Percentiles rank a stretch among this genome's conserved stretches.
Evolutionary conservation across 2,113 vertebrate genomes (phyloP).

Genomic region (Rissa tridactyla): DNA sequence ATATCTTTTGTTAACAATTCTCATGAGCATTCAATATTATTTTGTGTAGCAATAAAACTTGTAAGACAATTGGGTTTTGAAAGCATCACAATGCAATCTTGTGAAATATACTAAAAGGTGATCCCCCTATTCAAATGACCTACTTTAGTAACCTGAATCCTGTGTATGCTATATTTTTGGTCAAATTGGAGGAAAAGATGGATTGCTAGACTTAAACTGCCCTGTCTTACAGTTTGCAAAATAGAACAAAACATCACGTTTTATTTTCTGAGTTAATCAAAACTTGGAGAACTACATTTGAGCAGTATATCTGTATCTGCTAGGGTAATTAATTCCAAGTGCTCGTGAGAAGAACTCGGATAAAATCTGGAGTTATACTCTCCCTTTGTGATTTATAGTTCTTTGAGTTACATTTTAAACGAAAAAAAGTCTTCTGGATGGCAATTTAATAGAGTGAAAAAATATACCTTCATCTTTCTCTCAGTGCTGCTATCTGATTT

Average conservation of each 20-base stretch:
- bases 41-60: background rate
- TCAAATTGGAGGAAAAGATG: background rate
- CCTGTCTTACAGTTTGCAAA: background rate
- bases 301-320: background rate
- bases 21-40: background rate
- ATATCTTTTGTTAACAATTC: background rate
- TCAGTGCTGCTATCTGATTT: background rate
- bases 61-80: background rate
- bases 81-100: background rate
- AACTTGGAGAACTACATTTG: background rate
- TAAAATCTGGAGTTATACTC: background rate
- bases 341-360: background rate
- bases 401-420: background rate
- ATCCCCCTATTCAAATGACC: background rate
- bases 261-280: background rate
- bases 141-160: background rate
- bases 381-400: background rate
- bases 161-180: background rate
- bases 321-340: background rate
- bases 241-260: background rate
- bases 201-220: background rate
- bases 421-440: background rate
- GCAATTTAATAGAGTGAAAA: background rate
- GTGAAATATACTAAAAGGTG: background rate
- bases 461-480: background rate